Evolutionary conservation across 92 coral and sea anemone species (phyloP), one percentile per base, ranked within the genome.

Genomic region (Bergia sp.): DNA sequence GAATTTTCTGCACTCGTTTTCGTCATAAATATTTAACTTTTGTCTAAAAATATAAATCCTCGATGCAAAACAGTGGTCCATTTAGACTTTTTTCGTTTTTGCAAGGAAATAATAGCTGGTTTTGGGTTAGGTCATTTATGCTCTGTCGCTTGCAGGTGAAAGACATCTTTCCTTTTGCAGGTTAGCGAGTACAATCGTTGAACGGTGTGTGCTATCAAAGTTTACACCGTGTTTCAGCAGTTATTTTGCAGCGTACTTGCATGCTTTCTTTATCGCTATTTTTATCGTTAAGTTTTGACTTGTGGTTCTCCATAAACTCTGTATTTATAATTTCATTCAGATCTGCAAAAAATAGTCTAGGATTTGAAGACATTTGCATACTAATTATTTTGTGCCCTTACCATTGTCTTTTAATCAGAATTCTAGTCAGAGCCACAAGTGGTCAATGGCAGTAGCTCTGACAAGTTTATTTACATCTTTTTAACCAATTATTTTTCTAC

Each of bases 321-420:
- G 39, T 40, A 43, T 84, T 83, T 16, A 45, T 37, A 47, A 47
- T 45, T 37, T 37, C 42, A 71, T 16, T 84, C 20, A 37, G 6
- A 44, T 69, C 57, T 84, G 77, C 87, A 69, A 49, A 47, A 65
- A 41, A 29, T 4, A 71, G 77, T 82, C 77, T 50, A 41, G 86
- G 61, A 55, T 50, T 84, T 44, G 43, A 61, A 69, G 65, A 43
- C 23, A 44, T 84, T 69, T 84, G 87, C 87, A 84, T 84, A 72
- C 78, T 72, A 71, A 84, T 84, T 74, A 39, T 21, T 16, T 72
- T 84, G 44, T 36, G 45, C 72, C 11, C 69, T 61, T 6, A 2
- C 69, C 58, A 53, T 53, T 53, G 58, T 53, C 18, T 53, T 53
- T 12, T 53, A 53, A 53, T 11, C 16, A 12, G 18, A 53, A 53